Evolutionary conservation across 2,797 vertebrate species (phyloP), one percentile per base, ranked within the genome.

Genomic region (Sphenopsis melanotis): DNA sequence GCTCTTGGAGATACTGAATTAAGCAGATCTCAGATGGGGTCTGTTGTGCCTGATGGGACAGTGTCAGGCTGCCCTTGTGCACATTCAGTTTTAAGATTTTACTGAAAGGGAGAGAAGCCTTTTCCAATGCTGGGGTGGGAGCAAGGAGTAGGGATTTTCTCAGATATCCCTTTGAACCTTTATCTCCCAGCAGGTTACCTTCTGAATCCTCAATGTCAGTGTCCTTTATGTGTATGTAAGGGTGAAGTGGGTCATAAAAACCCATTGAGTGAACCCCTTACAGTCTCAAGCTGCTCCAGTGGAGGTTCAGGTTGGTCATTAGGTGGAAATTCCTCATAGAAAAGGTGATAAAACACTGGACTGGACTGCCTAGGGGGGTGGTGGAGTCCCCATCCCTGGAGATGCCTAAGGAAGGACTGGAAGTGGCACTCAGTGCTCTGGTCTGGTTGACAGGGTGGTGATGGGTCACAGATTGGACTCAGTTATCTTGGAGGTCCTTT

Each of bases 1-100:
- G 39, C 14, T 71, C 16, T 53, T 66, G 49, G 42, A 84, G 19
- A 11, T 53, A 8, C 1, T 75, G 39, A 61, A n/a, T 81, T 37
- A 27, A 72, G 34, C 1, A 11, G 6, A 10, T 59, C 34, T 47
- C 39, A 70, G 17, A 15, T 47, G n/a, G 20, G 44, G 12, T 71
- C 21, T n/a, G 27, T 69, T 1, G 0, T 36, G 37, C 20, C 23
- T 5, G 0, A 10, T 71, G 1, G 1, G 29, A 49, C 46, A 66
- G 34, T 49, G 61, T 46, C 20, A 13, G 39, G 15, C 49, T 89
- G 34, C 11, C 34, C 26, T 24, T 56, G 4, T 41, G 44, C 26
- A 37, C 12, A 5, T 16, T 49, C 12, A 27, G 23, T 30, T 81
- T 37, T 66, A 18, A 74, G 24, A 53, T 64, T 61, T 81, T 21